Evolutionary conservation across 2,113 vertebrate genomes (phyloP).

Genomic region (Candoia aspera): DNA sequence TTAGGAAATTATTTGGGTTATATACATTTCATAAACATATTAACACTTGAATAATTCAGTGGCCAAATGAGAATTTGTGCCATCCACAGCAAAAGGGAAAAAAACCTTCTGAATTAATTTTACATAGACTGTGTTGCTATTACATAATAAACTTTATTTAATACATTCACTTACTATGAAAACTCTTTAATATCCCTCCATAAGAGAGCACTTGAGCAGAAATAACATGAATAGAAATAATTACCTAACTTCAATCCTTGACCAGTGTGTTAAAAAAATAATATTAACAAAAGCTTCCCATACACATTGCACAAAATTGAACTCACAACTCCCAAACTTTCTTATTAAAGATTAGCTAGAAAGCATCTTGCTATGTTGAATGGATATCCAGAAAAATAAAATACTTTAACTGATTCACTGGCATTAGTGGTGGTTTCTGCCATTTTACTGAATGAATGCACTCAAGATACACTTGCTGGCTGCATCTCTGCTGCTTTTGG

Average conservation of each 20-base stretch:
- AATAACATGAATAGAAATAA: background rate
- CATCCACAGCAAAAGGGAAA: background rate
- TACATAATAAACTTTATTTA: background rate
- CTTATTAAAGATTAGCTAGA: background rate
- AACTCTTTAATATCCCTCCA: background rate
- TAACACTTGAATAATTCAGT: constrained; percentile 31
- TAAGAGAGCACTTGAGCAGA: background rate
- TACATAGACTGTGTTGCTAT: background rate
- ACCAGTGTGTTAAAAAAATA: background rate
- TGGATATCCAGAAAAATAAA: background rate
- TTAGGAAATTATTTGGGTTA: constrained; percentile 16
- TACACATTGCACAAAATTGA: background rate
- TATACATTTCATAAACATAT: constrained; percentile 4
- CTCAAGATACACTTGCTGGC: background rate
- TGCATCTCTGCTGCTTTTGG: background rate
- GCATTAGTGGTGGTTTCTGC: background rate
- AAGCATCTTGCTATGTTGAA: background rate
- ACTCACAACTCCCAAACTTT: accelerated
- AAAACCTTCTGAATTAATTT: background rate
- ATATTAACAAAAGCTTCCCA: background rate
- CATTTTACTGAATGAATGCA: background rate
- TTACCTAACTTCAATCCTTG: background rate
- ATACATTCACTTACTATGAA: background rate
- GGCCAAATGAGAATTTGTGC: constrained; percentile 24
- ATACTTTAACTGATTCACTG: background rate